Evolutionary conservation across 2,113 vertebrate genomes (phyloP), one percentile per base, ranked within the genome.

Genomic region (Mesoclemmys tuberculata): DNA sequence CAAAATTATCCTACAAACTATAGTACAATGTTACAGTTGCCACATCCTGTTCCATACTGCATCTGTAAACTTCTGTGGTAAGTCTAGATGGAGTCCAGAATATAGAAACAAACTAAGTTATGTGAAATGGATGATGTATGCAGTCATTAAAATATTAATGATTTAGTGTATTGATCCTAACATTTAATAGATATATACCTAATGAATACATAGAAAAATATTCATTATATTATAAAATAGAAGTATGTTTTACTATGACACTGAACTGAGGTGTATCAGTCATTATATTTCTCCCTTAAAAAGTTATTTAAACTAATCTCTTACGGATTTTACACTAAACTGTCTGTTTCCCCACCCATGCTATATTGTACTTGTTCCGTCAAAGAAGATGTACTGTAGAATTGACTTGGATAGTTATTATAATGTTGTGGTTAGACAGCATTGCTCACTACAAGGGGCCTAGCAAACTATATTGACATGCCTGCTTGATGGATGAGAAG

Each of bases 401-500:
- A 27, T 56, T 87, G 83, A 81, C 54, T 93, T 89, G 26, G 71
- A 22, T 88, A 92, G 29, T 93, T 93, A 35, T 84, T 87, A 19
- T 71, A 92, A 61, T 35, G 13, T 54, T 49, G 22, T 87, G 92
- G 56, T 93, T 96, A 90, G 80, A 89, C 77, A 93, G 71, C 82
- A 90, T 93, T 95, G 84, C 80, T 96, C 46, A 82, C 89, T 74
- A 74, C 81, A 92, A 95, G 90, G 82, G 81, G 41, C 79, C 92
- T 38, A 87, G 44, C 84, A 94, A 95, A 90, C 41, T 14, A 55
- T 93, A 52, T 85, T 92, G 90, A 90, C 81, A 48, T 83, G 48
- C 80, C 88, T 71, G 49, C 84, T 97, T 95, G 81, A 94, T 96
- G 90, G 80, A 90, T 87, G 82, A 96, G 97, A 97, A 95, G 90